Evolutionary conservation across 2,888 invertebrate species (phyloP), one percentile per base, ranked within the genome.

Genomic region (Subacronicta megacephala): DNA sequence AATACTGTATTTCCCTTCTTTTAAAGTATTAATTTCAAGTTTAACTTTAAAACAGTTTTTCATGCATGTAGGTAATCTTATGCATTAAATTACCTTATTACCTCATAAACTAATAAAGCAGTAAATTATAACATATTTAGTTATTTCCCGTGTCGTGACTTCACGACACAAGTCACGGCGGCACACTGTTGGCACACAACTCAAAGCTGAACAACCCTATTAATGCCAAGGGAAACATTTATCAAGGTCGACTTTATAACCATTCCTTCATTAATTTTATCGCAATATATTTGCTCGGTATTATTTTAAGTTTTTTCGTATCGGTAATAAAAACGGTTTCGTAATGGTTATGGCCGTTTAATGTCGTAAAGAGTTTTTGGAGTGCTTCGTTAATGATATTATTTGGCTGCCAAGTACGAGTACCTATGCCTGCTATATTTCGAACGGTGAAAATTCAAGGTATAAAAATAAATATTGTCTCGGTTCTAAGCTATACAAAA

Each of bases 91-190:
- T 41, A 42, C 9, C 23, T 12, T 47, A 45, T 46, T 41, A 41
- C 35, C 18, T 44, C 33, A 37, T 53, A 43, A 33, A 43, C 35
- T 47, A 61, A 51, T 66, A 45, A 65, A 66, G 35, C 29, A 47
- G 47, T 55, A 61, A 49, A 49, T 53, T 56, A 38, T 29, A 66
- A 61, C 37, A 59, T 62, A 44, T 56, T 71, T 53, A 59, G 62
- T 43, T n/a, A 42, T 60, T 70, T 62, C 52, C 49, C 53, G 36
- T 77, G 41, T 56, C 80, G 80, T 80, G 80, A 80, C 75, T 63
- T 12, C 41, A 52, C 46, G 47, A 67, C 66, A 76, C 77, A 63
- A 68, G 38, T 78, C 71, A 75, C 56, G 66, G 50, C 63, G 41
- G 52, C 75, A 66, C 57, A 50, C 52, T 62, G 58, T 68, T 72